A percentile compares a stretch with the other conserved stretches of the same genome.
Evolutionary conservation across 2,888 invertebrate species (phyloP).

Genomic region (Meliscaeva auricollis): DNA sequence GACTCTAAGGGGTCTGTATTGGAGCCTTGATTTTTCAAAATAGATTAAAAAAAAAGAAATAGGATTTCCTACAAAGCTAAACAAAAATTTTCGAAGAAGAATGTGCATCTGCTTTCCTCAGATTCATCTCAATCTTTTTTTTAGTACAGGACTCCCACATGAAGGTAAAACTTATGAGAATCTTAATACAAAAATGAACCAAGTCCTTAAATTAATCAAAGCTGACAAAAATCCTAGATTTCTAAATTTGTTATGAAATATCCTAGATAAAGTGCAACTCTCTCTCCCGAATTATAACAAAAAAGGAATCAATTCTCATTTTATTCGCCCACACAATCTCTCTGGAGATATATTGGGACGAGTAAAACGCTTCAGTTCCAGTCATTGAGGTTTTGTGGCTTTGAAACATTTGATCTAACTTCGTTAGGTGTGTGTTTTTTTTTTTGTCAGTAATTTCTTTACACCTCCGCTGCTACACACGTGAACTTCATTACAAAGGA

Average conservation of each 20-base stretch:
- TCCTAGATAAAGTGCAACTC: too few relatives aligned
- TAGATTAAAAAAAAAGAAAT: too few relatives aligned
- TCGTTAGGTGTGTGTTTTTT: neutral
- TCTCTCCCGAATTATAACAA: neutral
- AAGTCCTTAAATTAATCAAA: too few relatives aligned
- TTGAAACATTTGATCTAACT: constrained; percentile 6
- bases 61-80: neutral
- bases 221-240: too few relatives aligned
- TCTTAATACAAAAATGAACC: too few relatives aligned
- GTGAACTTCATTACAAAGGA: constrained; percentile 1
- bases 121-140: too few relatives aligned
- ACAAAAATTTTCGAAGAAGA: too few relatives aligned
- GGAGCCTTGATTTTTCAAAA: neutral
- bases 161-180: too few relatives aligned
- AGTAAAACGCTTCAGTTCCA: neutral
- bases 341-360: neutral
- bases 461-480: neutral
- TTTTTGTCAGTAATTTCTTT: neutral
- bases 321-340: constrained; percentile 4
- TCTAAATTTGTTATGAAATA: too few relatives aligned
- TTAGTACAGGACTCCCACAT: too few relatives aligned
- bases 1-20: neutral
- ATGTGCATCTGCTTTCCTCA: too few relatives aligned
- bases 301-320: neutral
- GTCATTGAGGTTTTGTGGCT: constrained; percentile 10